Percentiles rank a stretch among this genome's conserved stretches.
Conservation (phyloP, 2,888 invertebrate genomes). For the Cyaniris semiargus region DNA sequence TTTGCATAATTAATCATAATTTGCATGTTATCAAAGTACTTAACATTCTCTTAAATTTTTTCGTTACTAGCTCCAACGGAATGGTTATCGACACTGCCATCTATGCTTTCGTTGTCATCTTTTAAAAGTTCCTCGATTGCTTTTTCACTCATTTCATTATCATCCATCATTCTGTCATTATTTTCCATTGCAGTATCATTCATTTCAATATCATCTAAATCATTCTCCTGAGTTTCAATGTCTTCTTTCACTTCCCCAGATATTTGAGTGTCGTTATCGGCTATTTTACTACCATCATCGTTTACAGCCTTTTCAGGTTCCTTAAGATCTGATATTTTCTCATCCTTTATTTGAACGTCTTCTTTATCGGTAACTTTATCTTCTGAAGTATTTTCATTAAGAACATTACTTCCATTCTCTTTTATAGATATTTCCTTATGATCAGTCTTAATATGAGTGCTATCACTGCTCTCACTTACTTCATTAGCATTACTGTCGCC, state of each 20-base stretch:
- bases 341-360: slow-evolving; percentile 32
- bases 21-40: not conserved
- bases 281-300: slow-evolving; percentile 31
- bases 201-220: slow-evolving; percentile 39
- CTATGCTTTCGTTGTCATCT: slow-evolving; percentile 51
- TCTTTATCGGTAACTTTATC: slow-evolving; percentile 34
- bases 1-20: not conserved
- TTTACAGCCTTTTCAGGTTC: slow-evolving; percentile 4
- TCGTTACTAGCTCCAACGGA: slow-evolving; percentile 36
- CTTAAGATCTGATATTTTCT: slow-evolving; percentile 32
- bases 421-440: not conserved
- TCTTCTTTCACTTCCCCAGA: slow-evolving; percentile 24
- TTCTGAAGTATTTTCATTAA: slow-evolving; percentile 13
- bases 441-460: slow-evolving; percentile 22
- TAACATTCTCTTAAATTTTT: slow-evolving; percentile 24
- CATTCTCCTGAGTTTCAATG: slow-evolving; percentile 35
- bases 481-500: not conserved
- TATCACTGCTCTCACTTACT: slow-evolving; percentile 23
- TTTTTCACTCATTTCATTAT: slow-evolving; percentile 63
- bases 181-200: slow-evolving; percentile 35
- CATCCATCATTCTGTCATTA: slow-evolving; percentile 50
- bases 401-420: slow-evolving; percentile 19
- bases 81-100: slow-evolving; percentile 35
- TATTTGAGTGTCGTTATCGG: slow-evolving; percentile 29
- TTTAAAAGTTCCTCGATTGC: slow-evolving; percentile 62